Base-by-base conservation (phyloP, 2,888 invertebrate genomes). In the Caenorhabditis wallacei region DNA sequence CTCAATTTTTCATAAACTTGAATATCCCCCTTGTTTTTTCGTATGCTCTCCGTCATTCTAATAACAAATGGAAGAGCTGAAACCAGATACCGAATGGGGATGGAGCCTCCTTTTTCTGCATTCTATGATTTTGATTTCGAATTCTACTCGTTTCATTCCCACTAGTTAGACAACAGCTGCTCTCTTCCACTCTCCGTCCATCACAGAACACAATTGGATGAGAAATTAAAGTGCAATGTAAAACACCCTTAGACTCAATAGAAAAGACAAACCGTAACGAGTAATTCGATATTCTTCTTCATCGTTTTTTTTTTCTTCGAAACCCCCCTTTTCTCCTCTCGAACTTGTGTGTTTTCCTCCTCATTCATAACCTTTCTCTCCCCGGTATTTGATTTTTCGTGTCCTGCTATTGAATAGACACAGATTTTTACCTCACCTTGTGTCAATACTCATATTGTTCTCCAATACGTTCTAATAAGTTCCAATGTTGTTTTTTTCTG, bases 371-470 rank as follows among this genome's bases (percentile, higher is more conserved):
- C 64, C 20, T 46, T 18, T 30, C 20, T 18, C 48, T 51, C 11
- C 18, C 5, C 53, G 40, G 40, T 72, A 54, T 72, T 72, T 72
- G 72, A 72, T 72, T 72, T 71, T 72, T 63, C 51, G 48, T 48
- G 70, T 63, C 37, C 24, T n/a, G 13, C 63, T 26, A 46, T 61
- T 26, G 51, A 64, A 64, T n/a, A 63, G 48, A 48, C 43, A 64
- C 64, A 51, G 64, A 64, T 64, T 72, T 51, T 53, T 24, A 40
- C 61, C 61, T 40, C 16, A 10, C 26, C 30, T 71, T 71, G 24
- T 71, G 71, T 71, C 57, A 70, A 70, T 59, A 70, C 20, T 26
- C 20, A 35, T 35, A 70, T 59, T 70, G 57, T 70, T 70, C 69
- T 70, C 37, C 24, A 51, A 54, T 54, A 37, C 8, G 3, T 53